phyloP scores from a whole-genome alignment of 1,140 invertebrate species.

The Goniozus legneri region DNA sequence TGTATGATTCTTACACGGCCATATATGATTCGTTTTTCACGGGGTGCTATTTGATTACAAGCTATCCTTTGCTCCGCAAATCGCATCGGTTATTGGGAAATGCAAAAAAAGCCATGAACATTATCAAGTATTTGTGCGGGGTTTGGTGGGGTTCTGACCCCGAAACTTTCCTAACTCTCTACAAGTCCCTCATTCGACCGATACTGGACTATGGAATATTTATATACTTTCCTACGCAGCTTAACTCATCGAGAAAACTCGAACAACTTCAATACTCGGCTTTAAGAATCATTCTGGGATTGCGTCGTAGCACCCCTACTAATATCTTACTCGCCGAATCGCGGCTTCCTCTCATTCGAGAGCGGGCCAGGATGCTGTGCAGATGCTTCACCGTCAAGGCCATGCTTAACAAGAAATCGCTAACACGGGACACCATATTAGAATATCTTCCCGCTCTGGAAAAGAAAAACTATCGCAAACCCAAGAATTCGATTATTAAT shows the following conservation, averaged over 20 bases:
- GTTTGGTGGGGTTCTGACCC: neutral
- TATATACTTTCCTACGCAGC: neutral
- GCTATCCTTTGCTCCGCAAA: neutral
- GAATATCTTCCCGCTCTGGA: neutral
- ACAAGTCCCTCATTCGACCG: neutral
- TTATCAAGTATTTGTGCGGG: neutral
- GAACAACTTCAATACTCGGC: neutral
- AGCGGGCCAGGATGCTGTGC: neutral
- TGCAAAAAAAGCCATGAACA: neutral
- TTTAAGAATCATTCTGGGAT: neutral
- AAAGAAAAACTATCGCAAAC: neutral
- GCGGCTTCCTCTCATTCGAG: neutral
- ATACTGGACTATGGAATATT: neutral
- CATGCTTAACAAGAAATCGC: neutral
- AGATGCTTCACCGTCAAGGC: neutral
- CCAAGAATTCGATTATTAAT: neutral
- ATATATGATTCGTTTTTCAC: too few species aligned
- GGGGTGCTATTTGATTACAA: neutral
- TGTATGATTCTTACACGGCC: too few species aligned
- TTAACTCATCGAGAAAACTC: neutral
- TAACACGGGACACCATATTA: neutral
- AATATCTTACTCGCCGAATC: neutral
- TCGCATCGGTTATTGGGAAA: neutral
- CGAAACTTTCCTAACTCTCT: neutral
- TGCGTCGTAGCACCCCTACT: neutral